phyloP scores from a whole-genome alignment of 2,888 invertebrate species.

The Volucella zonaria region DNA sequence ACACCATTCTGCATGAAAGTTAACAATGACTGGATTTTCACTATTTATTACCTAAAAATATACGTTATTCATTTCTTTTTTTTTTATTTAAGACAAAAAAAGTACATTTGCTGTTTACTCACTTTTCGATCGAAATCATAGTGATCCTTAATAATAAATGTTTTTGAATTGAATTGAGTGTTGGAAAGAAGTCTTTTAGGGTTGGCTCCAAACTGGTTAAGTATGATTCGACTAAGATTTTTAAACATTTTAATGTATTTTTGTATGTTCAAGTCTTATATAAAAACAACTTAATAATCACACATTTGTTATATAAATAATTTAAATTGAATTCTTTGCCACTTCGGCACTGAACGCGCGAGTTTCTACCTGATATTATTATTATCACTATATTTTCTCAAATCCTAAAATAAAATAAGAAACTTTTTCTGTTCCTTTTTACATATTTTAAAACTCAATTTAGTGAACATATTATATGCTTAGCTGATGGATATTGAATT shows the following conservation, averaged over 20 bases:
- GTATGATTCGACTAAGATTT: constrained; percentile 13
- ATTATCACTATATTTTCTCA: no score
- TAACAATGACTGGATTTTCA: constrained; percentile 92
- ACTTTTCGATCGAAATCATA: constrained; percentile 91
- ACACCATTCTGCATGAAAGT: constrained; percentile 96
- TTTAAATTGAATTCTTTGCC: no score
- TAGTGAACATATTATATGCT: no score
- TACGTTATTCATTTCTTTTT: neutral
- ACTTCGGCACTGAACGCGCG: no score
- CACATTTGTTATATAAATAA: no score
- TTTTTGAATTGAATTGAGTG: constrained; percentile 77
- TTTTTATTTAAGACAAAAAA: neutral
- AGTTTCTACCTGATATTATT: no score
- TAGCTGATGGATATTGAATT: no score
- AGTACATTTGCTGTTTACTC: constrained; percentile 66
- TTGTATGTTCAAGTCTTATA: neutral
- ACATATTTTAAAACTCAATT: no score
- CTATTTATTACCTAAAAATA: constrained; percentile 88
- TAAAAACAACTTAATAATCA: neutral
- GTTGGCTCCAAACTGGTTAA: constrained; percentile 71
- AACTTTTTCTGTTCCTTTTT: no score
- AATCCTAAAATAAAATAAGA: no score
- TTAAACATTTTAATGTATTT: constrained; percentile 21
- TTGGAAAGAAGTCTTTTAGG: constrained; percentile 79
- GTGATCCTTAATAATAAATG: constrained; percentile 87